Conservation (phyloP, 2,113 vertebrate genomes). For the Urocynchramus pylzowi region DNA sequence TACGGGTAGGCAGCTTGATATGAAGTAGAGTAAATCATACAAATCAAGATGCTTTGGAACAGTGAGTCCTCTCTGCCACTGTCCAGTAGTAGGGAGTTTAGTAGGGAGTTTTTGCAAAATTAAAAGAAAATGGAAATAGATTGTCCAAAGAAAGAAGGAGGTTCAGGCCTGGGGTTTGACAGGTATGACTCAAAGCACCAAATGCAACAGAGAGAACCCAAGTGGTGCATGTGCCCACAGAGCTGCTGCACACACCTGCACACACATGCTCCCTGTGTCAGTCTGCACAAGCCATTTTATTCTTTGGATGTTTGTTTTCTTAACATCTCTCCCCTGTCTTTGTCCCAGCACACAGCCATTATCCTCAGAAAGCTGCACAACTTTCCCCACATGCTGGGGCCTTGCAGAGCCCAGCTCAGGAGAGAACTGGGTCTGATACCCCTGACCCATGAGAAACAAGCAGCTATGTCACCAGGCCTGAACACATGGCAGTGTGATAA, state of each 20-base stretch:
- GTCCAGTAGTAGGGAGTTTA: not conserved
- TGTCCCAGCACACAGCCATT: not conserved
- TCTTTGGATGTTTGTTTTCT: not conserved
- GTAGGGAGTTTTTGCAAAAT: not conserved
- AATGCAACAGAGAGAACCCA: not conserved
- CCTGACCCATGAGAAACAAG: not conserved
- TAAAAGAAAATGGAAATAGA: not conserved
- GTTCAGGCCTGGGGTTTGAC: not conserved
- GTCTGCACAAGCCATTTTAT: not conserved
- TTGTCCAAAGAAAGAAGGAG: not conserved
- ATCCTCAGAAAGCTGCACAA: not conserved
- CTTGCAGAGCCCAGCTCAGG: not conserved
- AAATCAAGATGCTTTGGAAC: not conserved
- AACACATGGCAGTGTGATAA: not conserved
- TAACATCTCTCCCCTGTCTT: not conserved
- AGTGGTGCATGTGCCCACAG: not conserved
- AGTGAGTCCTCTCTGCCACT: not conserved
- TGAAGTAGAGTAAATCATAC: not conserved
- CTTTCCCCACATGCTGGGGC: not conserved
- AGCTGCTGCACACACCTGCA: not conserved
- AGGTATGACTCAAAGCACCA: not conserved
- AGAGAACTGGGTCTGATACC: not conserved
- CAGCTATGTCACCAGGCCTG: not conserved
- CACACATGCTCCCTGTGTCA: rapidly evolving
- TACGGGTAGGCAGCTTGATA: not conserved